These are phyloP conservation scores for Lagenorhynchus albirostris DNA, from an alignment of 2,113 vertebrate genomes.

Conservation along the genomic window DNA sequence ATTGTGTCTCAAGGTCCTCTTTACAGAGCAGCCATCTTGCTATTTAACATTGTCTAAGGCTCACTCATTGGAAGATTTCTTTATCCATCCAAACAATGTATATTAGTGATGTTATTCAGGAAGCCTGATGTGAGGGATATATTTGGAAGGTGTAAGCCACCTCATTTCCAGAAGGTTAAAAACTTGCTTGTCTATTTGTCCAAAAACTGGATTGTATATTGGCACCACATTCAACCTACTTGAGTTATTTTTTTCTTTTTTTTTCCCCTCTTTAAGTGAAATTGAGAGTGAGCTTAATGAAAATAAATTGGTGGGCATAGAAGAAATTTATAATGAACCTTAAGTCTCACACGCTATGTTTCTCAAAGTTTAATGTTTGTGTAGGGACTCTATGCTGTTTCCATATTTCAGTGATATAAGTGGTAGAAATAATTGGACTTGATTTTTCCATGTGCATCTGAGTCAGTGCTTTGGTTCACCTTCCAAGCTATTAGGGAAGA, in stretches of 20 bases:
- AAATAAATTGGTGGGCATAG: neutral
- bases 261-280: neutral
- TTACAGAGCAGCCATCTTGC: neutral
- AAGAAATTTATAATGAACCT: neutral
- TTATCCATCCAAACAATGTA: neutral
- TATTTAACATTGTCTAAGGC: neutral
- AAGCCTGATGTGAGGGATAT: neutral
- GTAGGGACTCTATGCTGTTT: neutral
- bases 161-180: neutral
- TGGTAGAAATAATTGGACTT: neutral
- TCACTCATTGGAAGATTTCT: neutral
- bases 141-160: neutral
- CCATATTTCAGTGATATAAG: neutral
- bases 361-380: neutral
- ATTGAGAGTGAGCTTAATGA: conserved; percentile 4
- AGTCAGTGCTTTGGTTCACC: neutral
- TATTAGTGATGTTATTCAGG: neutral
- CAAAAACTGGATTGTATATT: neutral
- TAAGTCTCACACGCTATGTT: neutral
- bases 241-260: neutral
- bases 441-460: neutral
- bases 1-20: neutral
- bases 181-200: neutral
- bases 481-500: neutral
- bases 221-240: neutral